phyloP scores from a whole-genome alignment of 2,888 invertebrate genomes.

The Noctua janthe region DNA sequence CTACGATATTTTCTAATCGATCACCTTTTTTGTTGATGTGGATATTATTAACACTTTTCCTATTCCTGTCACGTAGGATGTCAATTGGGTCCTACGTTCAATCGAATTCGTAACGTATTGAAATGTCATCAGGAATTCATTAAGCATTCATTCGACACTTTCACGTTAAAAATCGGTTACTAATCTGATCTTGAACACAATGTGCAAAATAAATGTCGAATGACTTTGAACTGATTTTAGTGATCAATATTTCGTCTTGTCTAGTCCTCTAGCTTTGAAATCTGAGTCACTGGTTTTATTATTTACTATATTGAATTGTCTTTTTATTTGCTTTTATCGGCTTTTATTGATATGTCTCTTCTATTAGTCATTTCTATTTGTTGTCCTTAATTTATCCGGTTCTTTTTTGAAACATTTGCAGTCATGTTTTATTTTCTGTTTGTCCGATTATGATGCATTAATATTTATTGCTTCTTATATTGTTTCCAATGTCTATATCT shows the following conservation, averaged over 20 bases:
- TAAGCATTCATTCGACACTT: constrained; percentile 54
- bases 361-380: neutral
- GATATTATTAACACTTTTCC: constrained; percentile 66
- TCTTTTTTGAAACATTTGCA: neutral
- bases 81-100: constrained; percentile 56
- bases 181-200: constrained; percentile 10
- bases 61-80: constrained; percentile 68
- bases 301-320: neutral
- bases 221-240: neutral
- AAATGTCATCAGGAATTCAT: constrained; percentile 67
- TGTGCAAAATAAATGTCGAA: neutral
- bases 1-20: constrained; percentile 67
- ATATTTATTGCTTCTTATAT: neutral
- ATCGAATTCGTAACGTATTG: constrained; percentile 74
- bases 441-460: neutral
- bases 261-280: constrained; percentile 11
- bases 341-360: neutral
- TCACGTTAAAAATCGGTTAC: constrained; percentile 55
- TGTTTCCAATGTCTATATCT: constrained; percentile 6
- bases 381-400: neutral
- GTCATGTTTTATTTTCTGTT: neutral
- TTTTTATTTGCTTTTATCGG: neutral
- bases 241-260: neutral
- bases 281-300: neutral
- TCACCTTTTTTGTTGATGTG: constrained; percentile 65